phyloP scores from a whole-genome alignment of 2,113 vertebrate genomes.

The Phyllopteryx taeniolatus region DNA sequence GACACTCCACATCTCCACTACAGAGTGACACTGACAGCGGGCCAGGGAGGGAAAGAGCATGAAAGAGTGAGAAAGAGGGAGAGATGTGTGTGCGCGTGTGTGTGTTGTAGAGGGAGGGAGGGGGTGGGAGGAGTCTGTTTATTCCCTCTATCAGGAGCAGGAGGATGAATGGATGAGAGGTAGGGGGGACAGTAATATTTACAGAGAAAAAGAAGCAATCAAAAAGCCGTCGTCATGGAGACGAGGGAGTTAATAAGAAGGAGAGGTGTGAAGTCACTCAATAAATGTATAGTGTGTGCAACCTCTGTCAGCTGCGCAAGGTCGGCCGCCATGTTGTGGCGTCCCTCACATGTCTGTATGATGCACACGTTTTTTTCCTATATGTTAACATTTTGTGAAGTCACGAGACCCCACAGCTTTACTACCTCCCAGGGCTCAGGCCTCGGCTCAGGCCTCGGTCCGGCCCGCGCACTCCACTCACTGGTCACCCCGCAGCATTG shows the following conservation, averaged over 20 bases:
- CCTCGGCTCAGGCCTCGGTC: neutral
- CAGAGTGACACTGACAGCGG: constrained; percentile 70
- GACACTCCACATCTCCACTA: constrained; percentile 78
- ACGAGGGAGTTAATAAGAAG: constrained; percentile 5
- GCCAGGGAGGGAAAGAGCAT: constrained; percentile 59
- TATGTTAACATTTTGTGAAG: constrained; percentile 29
- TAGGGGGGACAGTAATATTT: constrained; percentile 59
- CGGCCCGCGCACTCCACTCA: constrained; percentile 33
- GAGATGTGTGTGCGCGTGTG: constrained; percentile 38
- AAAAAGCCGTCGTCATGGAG: constrained; percentile 43
- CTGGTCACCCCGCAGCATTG: constrained; percentile 50
- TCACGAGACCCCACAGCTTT: neutral
- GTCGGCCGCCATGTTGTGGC: constrained; percentile 6
- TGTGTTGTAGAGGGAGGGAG: constrained; percentile 30
- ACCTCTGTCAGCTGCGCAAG: neutral
- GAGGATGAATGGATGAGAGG: constrained; percentile 41
- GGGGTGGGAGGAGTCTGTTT: constrained; percentile 66
- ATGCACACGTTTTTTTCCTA: neutral
- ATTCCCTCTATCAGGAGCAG: constrained; percentile 53
- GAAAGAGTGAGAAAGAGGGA: constrained; percentile 50
- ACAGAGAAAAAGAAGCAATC: constrained; percentile 36
- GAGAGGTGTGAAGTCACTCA: neutral
- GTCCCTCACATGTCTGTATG: constrained; percentile 1
- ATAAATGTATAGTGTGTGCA: neutral
- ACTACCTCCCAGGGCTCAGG: neutral